phyloP scores from a whole-genome alignment of 2,797 vertebrate genomes.

The Podargus strigoides region DNA sequence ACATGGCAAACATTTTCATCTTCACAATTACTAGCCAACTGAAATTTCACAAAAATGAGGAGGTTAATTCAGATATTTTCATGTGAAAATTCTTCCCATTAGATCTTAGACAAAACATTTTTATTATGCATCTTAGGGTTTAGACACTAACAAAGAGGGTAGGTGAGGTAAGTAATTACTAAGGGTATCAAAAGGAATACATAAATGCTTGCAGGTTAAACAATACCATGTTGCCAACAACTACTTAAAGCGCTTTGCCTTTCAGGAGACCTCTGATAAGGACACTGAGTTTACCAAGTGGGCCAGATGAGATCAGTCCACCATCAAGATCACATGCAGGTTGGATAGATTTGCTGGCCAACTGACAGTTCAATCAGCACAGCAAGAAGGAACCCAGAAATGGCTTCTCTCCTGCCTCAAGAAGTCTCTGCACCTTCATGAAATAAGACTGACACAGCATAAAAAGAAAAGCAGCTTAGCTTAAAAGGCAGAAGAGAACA shows the following conservation, averaged over 20 bases:
- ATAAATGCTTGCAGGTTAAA: background rate
- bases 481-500: background rate
- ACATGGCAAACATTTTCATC: background rate
- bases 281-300: background rate
- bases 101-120: background rate
- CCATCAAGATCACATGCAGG: background rate
- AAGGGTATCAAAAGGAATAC: background rate
- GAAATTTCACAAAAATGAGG: background rate
- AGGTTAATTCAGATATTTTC: background rate
- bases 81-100: background rate
- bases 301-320: background rate
- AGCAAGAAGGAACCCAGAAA: background rate
- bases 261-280: background rate
- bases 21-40: background rate
- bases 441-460: background rate
- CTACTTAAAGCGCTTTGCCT: background rate
- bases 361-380: background rate
- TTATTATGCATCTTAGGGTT: background rate
- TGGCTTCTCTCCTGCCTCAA: background rate
- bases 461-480: background rate
- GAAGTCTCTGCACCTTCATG: background rate
- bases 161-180: background rate
- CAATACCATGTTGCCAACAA: background rate
- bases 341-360: background rate
- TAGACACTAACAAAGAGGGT: background rate